Evolutionary conservation across 2,797 vertebrate genomes (phyloP).

Genomic region (Acipenser transmontanus): DNA sequence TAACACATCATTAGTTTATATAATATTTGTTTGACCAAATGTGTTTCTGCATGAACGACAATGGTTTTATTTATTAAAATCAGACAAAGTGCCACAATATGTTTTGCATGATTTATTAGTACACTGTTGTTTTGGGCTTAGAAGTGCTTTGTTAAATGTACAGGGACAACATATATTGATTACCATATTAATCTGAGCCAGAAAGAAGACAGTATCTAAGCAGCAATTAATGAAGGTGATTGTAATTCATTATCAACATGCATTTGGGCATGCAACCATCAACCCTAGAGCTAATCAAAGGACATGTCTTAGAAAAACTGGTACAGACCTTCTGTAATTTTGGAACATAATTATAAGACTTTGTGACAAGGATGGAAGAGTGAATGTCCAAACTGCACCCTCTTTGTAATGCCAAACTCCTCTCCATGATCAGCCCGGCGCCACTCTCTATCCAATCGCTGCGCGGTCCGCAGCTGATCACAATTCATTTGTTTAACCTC

Average conservation of each 20-base stretch:
- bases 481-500: no score
- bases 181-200: constrained; percentile 21
- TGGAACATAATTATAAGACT: background rate
- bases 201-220: constrained; percentile 11
- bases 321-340: background rate
- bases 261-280: constrained; percentile 3
- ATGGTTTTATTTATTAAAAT: constrained; percentile 58
- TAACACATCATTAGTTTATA: constrained; percentile 73
- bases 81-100: constrained; percentile 34
- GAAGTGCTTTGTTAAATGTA: constrained; percentile 6
- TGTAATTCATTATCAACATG: constrained; percentile 7
- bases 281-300: background rate
- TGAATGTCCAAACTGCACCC: no score
- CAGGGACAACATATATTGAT: constrained; percentile 15
- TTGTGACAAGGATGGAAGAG: no score
- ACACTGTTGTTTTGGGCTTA: constrained; percentile 26
- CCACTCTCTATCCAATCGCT: no score
- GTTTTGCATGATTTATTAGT: constrained; percentile 55
- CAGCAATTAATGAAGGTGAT: constrained; percentile 14
- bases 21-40: constrained; percentile 67
- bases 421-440: no score
- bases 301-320: no score
- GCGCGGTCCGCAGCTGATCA: no score
- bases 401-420: no score
- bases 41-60: constrained; percentile 51